These are phyloP conservation scores for Meganola albula DNA, from an alignment of 2,888 invertebrate genomes.

Conservation along the genomic window DNA sequence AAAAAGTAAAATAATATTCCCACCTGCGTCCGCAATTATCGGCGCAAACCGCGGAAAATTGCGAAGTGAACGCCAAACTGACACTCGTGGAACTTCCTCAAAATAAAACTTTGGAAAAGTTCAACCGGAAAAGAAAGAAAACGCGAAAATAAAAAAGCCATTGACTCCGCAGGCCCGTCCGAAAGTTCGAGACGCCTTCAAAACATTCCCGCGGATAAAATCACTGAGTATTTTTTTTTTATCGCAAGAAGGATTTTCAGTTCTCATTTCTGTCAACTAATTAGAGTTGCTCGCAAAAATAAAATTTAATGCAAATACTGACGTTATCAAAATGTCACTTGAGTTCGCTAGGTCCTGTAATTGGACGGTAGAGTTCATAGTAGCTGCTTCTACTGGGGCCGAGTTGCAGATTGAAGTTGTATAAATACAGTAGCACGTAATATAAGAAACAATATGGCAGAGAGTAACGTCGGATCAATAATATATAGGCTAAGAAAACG, in stretches of 20 bases:
- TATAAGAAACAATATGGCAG: slow-evolving; percentile 57
- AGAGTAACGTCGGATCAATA: slow-evolving; percentile 61
- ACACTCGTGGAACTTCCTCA: slow-evolving; percentile 73
- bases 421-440: slow-evolving; percentile 22
- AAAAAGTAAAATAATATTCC: slow-evolving; percentile 46
- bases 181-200: slow-evolving; percentile 67
- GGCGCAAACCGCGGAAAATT: slow-evolving; percentile 71
- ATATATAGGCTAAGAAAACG: slow-evolving; percentile 72
- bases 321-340: slow-evolving; percentile 31
- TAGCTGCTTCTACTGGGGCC: neutral
- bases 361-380: slow-evolving; percentile 9
- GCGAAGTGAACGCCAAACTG: slow-evolving; percentile 69
- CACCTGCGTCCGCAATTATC: slow-evolving; percentile 76
- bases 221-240: slow-evolving; percentile 53
- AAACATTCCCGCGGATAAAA: slow-evolving; percentile 59
- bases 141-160: slow-evolving; percentile 74
- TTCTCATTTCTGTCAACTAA: slow-evolving; percentile 60
- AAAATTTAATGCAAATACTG: slow-evolving; percentile 38
- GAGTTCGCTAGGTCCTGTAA: slow-evolving; percentile 21
- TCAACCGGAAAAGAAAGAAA: slow-evolving; percentile 74
- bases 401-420: slow-evolving; percentile 12
- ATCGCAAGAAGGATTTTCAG: slow-evolving; percentile 53
- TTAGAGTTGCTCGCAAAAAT: slow-evolving; percentile 43
- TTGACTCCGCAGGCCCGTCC: slow-evolving; percentile 68
- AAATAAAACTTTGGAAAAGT: slow-evolving; percentile 73